phyloP scores from a whole-genome alignment of 2,888 invertebrate genomes.

The Trypoxylon attenuatum region DNA sequence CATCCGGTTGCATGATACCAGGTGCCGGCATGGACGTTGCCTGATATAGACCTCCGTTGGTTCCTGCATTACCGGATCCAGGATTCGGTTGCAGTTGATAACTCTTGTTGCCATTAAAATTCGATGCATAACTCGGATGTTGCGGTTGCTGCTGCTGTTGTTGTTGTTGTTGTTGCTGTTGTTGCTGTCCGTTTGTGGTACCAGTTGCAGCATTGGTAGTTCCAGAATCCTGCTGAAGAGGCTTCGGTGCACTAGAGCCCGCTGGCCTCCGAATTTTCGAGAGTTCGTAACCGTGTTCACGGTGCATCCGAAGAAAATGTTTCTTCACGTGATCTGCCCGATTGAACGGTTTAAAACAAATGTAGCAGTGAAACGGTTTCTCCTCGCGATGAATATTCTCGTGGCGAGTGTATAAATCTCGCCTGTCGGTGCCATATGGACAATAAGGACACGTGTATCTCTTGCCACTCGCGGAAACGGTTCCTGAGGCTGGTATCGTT shows the following conservation, averaged over 20 bases:
- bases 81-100: conserved; percentile 64
- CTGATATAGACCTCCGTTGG: conserved; percentile 58
- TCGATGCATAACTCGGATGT: conserved; percentile 56
- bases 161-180: conserved; percentile 25
- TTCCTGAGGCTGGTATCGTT: conserved; percentile 46
- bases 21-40: conserved; percentile 59
- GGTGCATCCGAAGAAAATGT: conserved; percentile 93
- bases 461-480: conserved; percentile 75
- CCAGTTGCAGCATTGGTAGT: conserved; percentile 36
- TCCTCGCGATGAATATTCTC: conserved; percentile 96
- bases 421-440: conserved; percentile 92
- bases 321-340: conserved; percentile 96
- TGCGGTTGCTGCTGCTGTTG: conserved; percentile 35
- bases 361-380: conserved; percentile 95
- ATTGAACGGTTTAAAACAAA: conserved; percentile 94
- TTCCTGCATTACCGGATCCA: conserved; percentile 36
- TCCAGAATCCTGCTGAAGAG: conserved; percentile 50
- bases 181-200: conserved; percentile 43
- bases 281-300: conserved; percentile 91
- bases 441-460: conserved; percentile 91
- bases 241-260: conserved; percentile 53
- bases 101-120: conserved; percentile 61
- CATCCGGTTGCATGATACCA: conserved; percentile 61
- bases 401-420: conserved; percentile 93
- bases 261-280: conserved; percentile 84